phyloP scores from a whole-genome alignment of 2,113 vertebrate species.

The Xenopus laevis region DNA sequence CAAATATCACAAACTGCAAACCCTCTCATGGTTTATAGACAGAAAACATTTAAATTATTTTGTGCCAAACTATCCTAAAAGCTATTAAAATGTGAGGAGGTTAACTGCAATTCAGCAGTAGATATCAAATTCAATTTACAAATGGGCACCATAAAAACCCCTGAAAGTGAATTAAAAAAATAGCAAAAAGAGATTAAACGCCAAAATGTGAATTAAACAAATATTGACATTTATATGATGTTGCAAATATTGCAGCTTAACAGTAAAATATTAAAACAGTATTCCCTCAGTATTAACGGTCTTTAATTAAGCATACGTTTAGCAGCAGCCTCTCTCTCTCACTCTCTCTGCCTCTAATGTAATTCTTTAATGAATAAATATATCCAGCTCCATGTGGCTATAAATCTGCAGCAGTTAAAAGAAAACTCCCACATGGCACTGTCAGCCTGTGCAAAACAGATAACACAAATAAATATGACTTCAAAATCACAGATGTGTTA shows the following conservation, averaged over 20 bases:
- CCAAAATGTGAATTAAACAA: not conserved
- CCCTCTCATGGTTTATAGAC: no score
- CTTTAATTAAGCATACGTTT: not conserved
- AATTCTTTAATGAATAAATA: not conserved
- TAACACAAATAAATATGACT: not conserved
- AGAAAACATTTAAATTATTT: no score
- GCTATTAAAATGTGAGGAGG: not conserved
- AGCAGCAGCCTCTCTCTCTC: not conserved
- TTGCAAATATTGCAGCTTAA: not conserved
- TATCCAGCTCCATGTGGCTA: not conserved
- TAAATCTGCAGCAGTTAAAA: not conserved
- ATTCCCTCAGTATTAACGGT: not conserved
- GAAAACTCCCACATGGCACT: not conserved
- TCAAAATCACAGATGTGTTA: not conserved
- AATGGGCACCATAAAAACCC: not conserved
- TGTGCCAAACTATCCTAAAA: not conserved
- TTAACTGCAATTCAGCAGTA: not conserved
- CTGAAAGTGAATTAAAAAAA: not conserved
- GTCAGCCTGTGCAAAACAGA: not conserved
- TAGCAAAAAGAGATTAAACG: not conserved
- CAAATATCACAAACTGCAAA: no score
- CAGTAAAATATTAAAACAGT: not conserved
- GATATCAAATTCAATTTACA: constrained; percentile 2
- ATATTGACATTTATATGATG: constrained; percentile 3
- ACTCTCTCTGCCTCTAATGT: no score